Conservation (phyloP, 2,888 invertebrate genomes). For the Luperina nickerlii region DNA sequence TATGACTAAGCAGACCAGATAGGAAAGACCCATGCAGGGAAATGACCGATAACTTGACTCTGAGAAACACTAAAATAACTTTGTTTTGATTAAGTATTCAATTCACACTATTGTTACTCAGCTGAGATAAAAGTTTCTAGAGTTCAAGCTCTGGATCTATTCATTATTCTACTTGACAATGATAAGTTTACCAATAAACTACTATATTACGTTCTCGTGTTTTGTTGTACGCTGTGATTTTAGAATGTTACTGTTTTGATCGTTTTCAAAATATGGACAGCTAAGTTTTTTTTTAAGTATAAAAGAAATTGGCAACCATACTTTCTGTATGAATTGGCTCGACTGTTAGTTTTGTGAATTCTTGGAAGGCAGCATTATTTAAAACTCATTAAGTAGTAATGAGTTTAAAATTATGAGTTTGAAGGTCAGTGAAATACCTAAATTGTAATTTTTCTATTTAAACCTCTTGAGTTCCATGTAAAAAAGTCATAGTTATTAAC, state of each 20-base stretch:
- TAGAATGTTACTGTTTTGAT: not conserved
- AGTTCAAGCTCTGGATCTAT: conserved; percentile 31
- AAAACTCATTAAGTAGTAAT: not conserved
- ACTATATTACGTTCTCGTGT: not conserved
- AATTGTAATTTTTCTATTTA: not conserved
- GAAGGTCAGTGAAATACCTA: not conserved
- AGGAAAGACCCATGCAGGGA: conserved; percentile 7
- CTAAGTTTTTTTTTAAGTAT: not conserved
- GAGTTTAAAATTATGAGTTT: not conserved
- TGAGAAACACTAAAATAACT: conserved; percentile 34
- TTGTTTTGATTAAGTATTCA: conserved; percentile 41
- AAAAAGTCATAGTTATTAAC: not conserved
- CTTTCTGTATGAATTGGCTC: conserved; percentile 15
- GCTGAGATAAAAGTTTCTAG: conserved; percentile 31
- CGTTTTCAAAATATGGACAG: not conserved
- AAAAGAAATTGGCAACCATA: conserved; percentile 12
- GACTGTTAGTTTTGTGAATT: not conserved
- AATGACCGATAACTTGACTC: conserved; percentile 48
- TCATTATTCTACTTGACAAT: conserved; percentile 25
- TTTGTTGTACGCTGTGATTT: not conserved
- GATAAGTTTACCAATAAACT: conserved; percentile 2
- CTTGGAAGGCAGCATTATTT: not conserved
- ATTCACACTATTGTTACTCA: conserved; percentile 36
- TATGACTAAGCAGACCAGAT: not conserved
- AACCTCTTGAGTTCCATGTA: not conserved